These are phyloP conservation scores for Stegastes partitus DNA, from an alignment of 2,113 vertebrate species.

Conservation along the genomic window DNA sequence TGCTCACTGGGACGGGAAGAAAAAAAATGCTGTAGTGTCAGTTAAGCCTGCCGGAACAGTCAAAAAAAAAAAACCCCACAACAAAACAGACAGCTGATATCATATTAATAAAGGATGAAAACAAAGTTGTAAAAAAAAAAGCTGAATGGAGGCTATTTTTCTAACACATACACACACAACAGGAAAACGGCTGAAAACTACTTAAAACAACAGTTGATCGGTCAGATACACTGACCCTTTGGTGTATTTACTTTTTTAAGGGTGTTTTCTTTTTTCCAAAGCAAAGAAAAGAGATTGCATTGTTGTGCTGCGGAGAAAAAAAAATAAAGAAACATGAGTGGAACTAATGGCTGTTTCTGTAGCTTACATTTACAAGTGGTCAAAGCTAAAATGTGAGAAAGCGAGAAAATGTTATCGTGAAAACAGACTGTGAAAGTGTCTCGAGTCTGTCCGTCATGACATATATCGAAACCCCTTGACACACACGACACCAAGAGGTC, in stretches of 20 bases:
- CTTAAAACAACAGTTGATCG: constrained; percentile 3
- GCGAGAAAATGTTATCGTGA: constrained; percentile 56
- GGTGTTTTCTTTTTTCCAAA: constrained; percentile 27
- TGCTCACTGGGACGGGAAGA: constrained; percentile 12
- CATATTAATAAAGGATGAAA: neutral
- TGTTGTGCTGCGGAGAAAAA: constrained; percentile 25
- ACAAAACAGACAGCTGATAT: neutral
- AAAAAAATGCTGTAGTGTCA: constrained; percentile 22
- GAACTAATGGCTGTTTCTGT: constrained; percentile 35
- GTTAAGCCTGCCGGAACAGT: neutral
- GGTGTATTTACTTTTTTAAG: constrained; percentile 32
- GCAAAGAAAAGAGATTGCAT: constrained; percentile 15
- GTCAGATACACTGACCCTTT: constrained; percentile 23
- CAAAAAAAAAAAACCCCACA: neutral
- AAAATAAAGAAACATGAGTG: constrained; percentile 32
- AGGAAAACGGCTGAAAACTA: neutral
- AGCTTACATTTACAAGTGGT: constrained; percentile 56
- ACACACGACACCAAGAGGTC: constrained; percentile 19
- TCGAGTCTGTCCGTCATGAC: neutral
- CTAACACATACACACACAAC: neutral
- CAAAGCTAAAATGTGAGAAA: constrained; percentile 62
- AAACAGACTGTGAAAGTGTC: constrained; percentile 47
- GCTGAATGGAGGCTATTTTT: neutral
- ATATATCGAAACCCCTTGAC: neutral
- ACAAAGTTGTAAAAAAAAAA: neutral